Evolutionary conservation across 2,797 vertebrate genomes (phyloP), one percentile per base, ranked within the genome.

Genomic region (Decapterus maruadsi): DNA sequence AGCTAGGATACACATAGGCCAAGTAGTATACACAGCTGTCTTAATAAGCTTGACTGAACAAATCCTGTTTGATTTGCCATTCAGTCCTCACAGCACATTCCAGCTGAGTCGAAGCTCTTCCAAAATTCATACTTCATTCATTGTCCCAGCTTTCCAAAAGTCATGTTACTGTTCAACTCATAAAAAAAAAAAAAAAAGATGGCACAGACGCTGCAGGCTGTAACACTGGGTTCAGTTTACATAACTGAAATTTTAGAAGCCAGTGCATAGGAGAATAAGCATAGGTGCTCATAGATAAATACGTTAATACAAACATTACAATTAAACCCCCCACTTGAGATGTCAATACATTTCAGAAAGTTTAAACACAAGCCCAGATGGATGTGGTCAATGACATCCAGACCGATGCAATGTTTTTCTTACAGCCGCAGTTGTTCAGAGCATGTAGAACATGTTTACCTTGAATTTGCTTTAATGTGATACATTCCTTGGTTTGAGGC

Each of bases 171-270:
- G 6, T 45, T 66, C 40, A 16, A n/a, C 14, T 53, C 57, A n/a
- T 56, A 42, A 16, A 56, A 20, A 22, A 20, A 22, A 20, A 22
- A 36, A 68, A 26, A 26, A 26, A 26, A 50, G 8, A 73, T 71
- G 1, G 11, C 20, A 40, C 12, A 1, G 14, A 54, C 0, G 0
- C 29, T 54, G 51, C n/a, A 36, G 43, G 19, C 53, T 69, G 6
- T 22, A 56, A 66, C 17, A 42, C 1, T 16, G 8, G 42, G 40
- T 26, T 58, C 17, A 51, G 58, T 82, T 83, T 68, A 81, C 57
- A 82, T 76, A 50, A 38, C 54, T 46, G 36, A 66, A 1, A 72
- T 61, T 9, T 75, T 42, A 53, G 16, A 6, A 43, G n/a, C 74
- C 17, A 38, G 11, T 61, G n/a, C 1, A 2, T 60, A 48, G 67